Conservation (phyloP, 1,140 invertebrate species). For the Acromyrmex echinatior region DNA sequence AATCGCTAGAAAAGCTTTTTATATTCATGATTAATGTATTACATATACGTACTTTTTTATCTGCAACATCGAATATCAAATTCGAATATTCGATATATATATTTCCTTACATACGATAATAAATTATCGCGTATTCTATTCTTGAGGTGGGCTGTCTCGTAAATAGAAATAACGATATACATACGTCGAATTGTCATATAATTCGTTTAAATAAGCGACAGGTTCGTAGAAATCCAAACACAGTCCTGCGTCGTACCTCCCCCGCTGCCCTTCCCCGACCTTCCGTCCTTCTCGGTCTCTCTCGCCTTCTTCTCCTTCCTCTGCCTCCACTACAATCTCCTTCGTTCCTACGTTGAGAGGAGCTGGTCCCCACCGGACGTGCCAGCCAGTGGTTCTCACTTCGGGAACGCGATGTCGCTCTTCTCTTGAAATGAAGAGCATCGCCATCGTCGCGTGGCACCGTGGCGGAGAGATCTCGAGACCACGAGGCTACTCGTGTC, state of each 20-base stretch:
- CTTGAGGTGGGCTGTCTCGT: background rate
- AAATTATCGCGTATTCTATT: background rate
- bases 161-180: background rate
- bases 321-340: constrained; percentile 61
- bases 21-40: background rate
- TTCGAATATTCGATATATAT: background rate
- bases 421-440: constrained; percentile 1
- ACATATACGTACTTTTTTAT: background rate
- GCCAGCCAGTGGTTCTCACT: constrained; percentile 73
- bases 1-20: background rate
- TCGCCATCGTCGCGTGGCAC: constrained; percentile 61
- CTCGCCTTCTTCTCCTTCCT: constrained; percentile 72
- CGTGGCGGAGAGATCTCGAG: constrained; percentile 59
- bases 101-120: background rate
- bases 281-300: constrained; percentile 64
- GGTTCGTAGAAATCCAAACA: constrained; percentile 78
- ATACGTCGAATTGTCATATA: background rate
- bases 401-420: constrained; percentile 13
- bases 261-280: constrained; percentile 52
- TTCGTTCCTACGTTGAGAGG: constrained; percentile 66
- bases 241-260: constrained; percentile 77
- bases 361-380: constrained; percentile 75
- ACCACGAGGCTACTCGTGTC: constrained; percentile 75
- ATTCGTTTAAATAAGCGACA: constrained; percentile 29
- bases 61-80: background rate